Evolutionary conservation across 1,140 invertebrate genomes (phyloP), one percentile per base, ranked within the genome.

Genomic region (Drosophila tropicalis): DNA sequence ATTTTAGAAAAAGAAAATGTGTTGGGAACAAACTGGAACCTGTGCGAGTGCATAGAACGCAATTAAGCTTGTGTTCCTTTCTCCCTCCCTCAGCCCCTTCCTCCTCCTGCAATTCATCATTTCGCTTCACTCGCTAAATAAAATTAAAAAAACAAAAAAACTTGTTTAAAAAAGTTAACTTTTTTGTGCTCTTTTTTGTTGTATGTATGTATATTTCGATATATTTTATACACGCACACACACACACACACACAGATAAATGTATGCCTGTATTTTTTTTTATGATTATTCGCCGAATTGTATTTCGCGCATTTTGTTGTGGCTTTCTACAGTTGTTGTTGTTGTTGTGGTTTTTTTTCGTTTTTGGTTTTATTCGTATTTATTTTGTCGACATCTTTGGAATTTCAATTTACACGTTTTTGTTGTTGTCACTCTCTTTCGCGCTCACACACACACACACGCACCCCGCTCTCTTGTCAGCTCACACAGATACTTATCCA

Each of bases 381-480:
- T 86, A 75, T 76, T 90, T 90, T 90, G 83, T 83, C 79, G 82
- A 90, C 86, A 82, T 83, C 82, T 86, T 84, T 90, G 87, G 87
- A 90, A 90, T 90, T 90, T 87, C 87, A 90, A 90, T 90, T 90
- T 86, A 90, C 87, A 90, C 87, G 12, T 51, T 79, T 85, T 90
- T 87, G 83, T 87, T 87, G 82, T 86, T 81, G 82, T 79, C 79
- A 65, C 58, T 56, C 68, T 61, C 70, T 72, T 69, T 79, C 72
- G 61, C 63, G 68, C 55, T 61, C 41, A 3, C 57, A 12, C 58
- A 66, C 67, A 12, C 58, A 66, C 67, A 70, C 60, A 67, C 47
- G 1, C 57, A n/a, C 15, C 25, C 62, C 67, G 29, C 69, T 56
- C 65, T 19, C 67, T n/a, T 40, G 19, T 32, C 39, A 57, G 60